These are phyloP conservation scores for Wasmannia auropunctata DNA, from an alignment of 1,140 invertebrate genomes.

Conservation along the genomic window DNA sequence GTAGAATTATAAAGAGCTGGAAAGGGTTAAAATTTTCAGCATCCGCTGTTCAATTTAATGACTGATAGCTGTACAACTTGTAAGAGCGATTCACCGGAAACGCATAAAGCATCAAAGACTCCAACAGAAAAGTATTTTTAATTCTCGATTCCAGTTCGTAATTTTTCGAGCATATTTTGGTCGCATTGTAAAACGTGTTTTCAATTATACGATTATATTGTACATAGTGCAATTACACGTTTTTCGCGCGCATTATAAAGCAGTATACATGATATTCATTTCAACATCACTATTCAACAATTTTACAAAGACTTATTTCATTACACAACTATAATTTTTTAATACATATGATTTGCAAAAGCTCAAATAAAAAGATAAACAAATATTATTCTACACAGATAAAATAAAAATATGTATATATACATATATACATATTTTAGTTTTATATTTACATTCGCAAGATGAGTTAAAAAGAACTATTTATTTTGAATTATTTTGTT, in stretches of 20 bases:
- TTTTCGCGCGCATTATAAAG: slow-evolving; percentile 18
- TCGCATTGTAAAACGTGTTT: background rate
- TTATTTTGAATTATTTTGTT: slow-evolving; percentile 47
- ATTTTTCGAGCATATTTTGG: slow-evolving; percentile 5
- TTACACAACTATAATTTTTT: slow-evolving; percentile 26
- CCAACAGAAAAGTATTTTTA: slow-evolving; percentile 61
- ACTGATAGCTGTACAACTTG: slow-evolving; percentile 43
- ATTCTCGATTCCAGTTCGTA: slow-evolving; percentile 58
- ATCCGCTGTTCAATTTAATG: slow-evolving; percentile 20
- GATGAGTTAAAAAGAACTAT: slow-evolving; percentile 25
- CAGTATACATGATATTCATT: slow-evolving; percentile 41
- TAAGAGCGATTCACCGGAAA: background rate
- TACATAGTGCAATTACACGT: background rate
- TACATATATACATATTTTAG: background rate
- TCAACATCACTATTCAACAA: slow-evolving; percentile 42
- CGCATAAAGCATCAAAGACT: slow-evolving; percentile 38
- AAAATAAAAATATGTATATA: background rate
- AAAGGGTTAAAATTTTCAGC: slow-evolving; percentile 43
- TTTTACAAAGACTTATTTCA: slow-evolving; percentile 44
- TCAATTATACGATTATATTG: slow-evolving; percentile 26
- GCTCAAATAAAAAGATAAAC: slow-evolving; percentile 34
- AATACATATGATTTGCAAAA: slow-evolving; percentile 44
- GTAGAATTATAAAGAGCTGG: slow-evolving; percentile 21
- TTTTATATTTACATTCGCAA: background rate
- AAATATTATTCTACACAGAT: background rate